Base-by-base conservation (phyloP, 2,888 invertebrate species). In the Beris morrisii region DNA sequence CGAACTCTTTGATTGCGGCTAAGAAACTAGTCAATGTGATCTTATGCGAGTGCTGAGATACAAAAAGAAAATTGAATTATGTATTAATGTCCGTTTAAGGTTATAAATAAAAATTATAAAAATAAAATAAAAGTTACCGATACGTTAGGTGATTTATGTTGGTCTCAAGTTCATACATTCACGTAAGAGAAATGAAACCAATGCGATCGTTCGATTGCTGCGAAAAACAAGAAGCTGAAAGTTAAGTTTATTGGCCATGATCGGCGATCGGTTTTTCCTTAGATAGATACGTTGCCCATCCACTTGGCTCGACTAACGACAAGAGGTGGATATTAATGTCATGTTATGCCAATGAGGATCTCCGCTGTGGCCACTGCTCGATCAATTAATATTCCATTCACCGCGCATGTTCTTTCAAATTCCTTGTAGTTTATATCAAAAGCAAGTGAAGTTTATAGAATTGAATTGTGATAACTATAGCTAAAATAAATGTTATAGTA, bases 161-260 rank as follows among this genome's bases (percentile, higher is more conserved):
- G 61, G 55, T 61, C 66, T 45, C 69, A 66, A 69, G 69, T 69
- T 64, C 69, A 69, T 69, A 66, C 66, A 64, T 66, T 61, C 59
- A 69, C 64, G 66, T 64, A 68, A 57, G 55, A 43, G 59, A 59
- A 66, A 58, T 57, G 69, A 45, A 64, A 30, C 46, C 44, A 46
- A 64, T 50, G 46, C 52, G 61, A 61, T 50, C 52, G 61, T 43
- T 64, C 43, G 32, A 54, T 44, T n/a, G 55, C 45, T 54, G 46
- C 30, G 54, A 54, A 44, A 45, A 43, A 53, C 12, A 54, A 52
- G 31, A 54, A 54, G 45, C 52, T 53, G 54, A 64, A 64, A 54
- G 45, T 44, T 54, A 28, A 30, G 13, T 54, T 64, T 44, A 46
- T 54, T 53, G 64, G 30, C 44, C 11, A 15, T 44, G 46, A 52